Evolutionary conservation across 2,888 invertebrate genomes (phyloP), one percentile per base, ranked within the genome.

Genomic region (Melipona bicolor): DNA sequence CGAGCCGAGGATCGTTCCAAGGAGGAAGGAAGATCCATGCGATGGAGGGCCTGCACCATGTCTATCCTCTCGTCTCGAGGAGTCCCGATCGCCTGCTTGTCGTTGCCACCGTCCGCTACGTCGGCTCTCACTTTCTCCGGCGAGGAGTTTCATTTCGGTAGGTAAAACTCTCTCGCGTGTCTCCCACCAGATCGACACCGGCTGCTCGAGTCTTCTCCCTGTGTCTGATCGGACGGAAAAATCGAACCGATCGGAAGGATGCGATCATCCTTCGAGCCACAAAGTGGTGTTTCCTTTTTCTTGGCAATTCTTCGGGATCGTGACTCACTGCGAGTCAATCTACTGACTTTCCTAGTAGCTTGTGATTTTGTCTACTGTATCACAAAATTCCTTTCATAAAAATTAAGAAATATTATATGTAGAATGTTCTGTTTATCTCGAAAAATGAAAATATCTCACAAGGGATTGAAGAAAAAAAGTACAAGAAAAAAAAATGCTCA

Each of bases 71-170:
- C 88, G 87, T 81, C 90, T 91, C 88, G 84, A 90, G 89, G 88
- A 89, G 88, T 87, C 90, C 91, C 88, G 90, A 87, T 88, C 90
- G 90, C 87, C 89, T 90, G 89, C 88, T 86, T 88, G 91, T 77
- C 82, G 87, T 82, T 89, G 88, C 91, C 90, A 89, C 91, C 90
- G 90, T 92, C 88, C 82, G 90, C 90, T 91, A 91, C 88, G 90
- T 88, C 91, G 91, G 93, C 93, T 93, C 93, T 94, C 93, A 94
- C 94, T 94, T 94, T 93, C 93, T 93, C 93, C 93, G 87, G 61
- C 91, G 91, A 92, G 92, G 93, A 93, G 93, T 94, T 94, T 94
- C 94, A 92, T 94, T 94, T 93, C 91, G 92, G 93, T 92, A 88
- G 87, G 90, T 94, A 92, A 92, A 94, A 94, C 94, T 94, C 94